phyloP scores from a whole-genome alignment of 2,113 vertebrate genomes.

The Piliocolobus tephrosceles region DNA sequence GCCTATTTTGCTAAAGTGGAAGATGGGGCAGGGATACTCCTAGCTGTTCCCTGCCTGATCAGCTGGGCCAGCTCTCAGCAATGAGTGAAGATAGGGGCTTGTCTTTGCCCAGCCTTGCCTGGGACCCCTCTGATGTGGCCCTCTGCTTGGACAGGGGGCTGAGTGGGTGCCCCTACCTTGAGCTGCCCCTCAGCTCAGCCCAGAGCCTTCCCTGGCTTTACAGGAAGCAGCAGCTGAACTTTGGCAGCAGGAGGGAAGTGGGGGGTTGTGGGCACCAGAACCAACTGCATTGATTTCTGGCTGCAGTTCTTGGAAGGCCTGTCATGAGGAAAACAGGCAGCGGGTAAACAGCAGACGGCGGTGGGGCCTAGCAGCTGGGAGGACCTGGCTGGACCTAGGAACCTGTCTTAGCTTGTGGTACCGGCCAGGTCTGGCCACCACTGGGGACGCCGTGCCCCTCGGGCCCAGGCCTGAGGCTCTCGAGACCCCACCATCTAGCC shows the following conservation, averaged over 20 bases:
- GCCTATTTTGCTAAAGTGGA: accelerated
- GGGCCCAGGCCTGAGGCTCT: background rate
- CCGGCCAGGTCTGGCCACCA: background rate
- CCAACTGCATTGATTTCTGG: constrained; percentile 70
- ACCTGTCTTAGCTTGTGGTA: background rate
- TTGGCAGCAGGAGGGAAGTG: constrained; percentile 12
- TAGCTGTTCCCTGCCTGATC: background rate
- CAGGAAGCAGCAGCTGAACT: constrained; percentile 36
- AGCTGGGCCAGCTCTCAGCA: background rate
- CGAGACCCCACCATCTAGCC: background rate
- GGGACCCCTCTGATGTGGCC: background rate
- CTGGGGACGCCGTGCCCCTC: background rate
- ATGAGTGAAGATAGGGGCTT: background rate
- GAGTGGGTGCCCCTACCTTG: background rate
- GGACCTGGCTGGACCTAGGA: background rate
- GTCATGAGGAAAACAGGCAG: constrained; percentile 59
- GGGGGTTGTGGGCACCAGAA: background rate
- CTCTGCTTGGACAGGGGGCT: background rate
- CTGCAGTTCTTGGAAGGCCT: constrained; percentile 72
- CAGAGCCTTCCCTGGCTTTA: background rate
- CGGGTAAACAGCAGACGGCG: constrained; percentile 16
- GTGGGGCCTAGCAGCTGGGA: background rate
- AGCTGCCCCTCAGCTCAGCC: background rate
- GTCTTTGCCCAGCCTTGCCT: background rate
- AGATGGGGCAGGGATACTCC: background rate